Conservation (phyloP, 2,113 vertebrate genomes). For the Sebastes schlegelii region DNA sequence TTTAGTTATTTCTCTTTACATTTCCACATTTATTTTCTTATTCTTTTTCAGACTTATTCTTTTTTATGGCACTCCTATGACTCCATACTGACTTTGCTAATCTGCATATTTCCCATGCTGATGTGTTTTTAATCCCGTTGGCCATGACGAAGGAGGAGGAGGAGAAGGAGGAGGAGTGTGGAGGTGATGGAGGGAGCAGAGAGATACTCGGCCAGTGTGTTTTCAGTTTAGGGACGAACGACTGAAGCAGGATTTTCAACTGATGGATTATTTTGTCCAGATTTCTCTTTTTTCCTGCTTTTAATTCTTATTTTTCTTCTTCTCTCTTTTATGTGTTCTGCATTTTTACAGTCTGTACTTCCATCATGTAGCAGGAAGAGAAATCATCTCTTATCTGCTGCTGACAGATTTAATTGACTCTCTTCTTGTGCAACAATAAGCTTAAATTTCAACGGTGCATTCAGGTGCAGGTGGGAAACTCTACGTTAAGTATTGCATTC, state of each 20-base stretch:
- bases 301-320: background rate
- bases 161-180: conserved; percentile 15
- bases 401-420: background rate
- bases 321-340: background rate
- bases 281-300: background rate
- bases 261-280: conserved; percentile 26
- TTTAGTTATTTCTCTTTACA: too few relatives aligned
- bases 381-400: background rate
- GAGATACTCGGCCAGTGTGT: background rate
- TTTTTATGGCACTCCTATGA: too few relatives aligned
- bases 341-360: background rate
- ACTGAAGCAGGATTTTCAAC: background rate
- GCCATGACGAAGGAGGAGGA: conserved; percentile 12
- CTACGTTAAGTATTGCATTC: background rate
- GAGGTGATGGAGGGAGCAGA: conserved; percentile 20
- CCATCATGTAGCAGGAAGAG: background rate
- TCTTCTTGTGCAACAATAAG: background rate
- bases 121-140: conserved; percentile 58
- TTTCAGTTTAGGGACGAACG: background rate
- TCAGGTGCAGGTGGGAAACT: conserved; percentile 28
- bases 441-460: background rate
- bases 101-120: conserved; percentile 72
- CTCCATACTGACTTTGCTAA: conserved; percentile 26
- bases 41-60: too few relatives aligned
- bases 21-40: too few relatives aligned